Conservation (phyloP, 2,797 vertebrate genomes). For the Arnoldichthys spilopterus region DNA sequence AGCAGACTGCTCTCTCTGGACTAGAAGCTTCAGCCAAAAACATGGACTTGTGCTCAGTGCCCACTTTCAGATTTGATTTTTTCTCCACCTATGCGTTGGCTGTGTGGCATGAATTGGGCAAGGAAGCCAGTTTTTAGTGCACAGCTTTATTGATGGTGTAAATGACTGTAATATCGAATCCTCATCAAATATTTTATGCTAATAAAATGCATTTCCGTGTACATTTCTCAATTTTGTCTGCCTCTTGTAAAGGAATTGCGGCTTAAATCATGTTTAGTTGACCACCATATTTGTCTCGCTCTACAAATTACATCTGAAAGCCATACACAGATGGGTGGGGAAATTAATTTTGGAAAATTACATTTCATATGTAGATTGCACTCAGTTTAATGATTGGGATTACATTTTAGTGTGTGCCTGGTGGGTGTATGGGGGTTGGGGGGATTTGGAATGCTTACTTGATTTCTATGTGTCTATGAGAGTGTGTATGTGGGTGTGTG, state of each 20-base stretch:
- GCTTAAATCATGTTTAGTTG: slow-evolving; percentile 56
- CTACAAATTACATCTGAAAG: slow-evolving; percentile 69
- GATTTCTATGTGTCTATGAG: slow-evolving; percentile 39
- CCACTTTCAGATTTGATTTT: slow-evolving; percentile 48
- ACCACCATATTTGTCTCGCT: slow-evolving; percentile 54
- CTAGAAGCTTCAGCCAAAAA: slow-evolving; percentile 63
- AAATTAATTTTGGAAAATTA: slow-evolving; percentile 82
- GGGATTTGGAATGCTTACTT: slow-evolving; percentile 47
- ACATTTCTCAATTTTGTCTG: slow-evolving; percentile 27
- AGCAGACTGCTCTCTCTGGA: slow-evolving; percentile 67
- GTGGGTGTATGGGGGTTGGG: slow-evolving; percentile 1
- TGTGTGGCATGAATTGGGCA: neutral
- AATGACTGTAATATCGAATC: slow-evolving; percentile 14
- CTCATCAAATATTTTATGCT: slow-evolving; percentile 23
- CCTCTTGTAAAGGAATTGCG: slow-evolving; percentile 31
- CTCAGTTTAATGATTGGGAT: slow-evolving; percentile 70
- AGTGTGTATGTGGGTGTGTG: slow-evolving; percentile 33
- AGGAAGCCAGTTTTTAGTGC: neutral
- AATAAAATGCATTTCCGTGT: slow-evolving; percentile 26
- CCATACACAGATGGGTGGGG: slow-evolving; percentile 78
- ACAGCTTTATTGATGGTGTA: neutral
- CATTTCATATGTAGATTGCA: slow-evolving; percentile 81
- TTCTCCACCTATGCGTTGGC: slow-evolving; percentile 43
- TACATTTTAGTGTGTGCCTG: slow-evolving; percentile 53
- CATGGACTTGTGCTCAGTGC: slow-evolving; percentile 55